Evolutionary conservation across 2,113 vertebrate genomes (phyloP).

Genomic region (Phylloscopus trochiloides): DNA sequence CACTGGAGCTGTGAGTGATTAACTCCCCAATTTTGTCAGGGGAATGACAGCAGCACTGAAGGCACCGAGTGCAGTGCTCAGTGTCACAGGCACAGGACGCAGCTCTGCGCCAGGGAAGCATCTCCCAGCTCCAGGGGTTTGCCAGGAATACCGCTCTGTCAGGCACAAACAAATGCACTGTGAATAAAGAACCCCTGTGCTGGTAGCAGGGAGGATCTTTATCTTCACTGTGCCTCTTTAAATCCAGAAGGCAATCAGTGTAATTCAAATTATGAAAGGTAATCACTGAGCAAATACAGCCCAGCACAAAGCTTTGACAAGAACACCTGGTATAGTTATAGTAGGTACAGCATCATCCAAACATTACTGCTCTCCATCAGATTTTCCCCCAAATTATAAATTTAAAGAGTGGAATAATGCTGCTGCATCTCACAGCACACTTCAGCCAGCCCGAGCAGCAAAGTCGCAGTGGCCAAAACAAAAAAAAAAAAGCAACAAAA

Average conservation of each 20-base stretch:
- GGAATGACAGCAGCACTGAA: background rate
- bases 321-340: background rate
- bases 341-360: background rate
- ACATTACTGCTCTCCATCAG: background rate
- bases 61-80: background rate
- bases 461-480: background rate
- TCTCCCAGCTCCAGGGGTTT: background rate
- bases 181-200: background rate
- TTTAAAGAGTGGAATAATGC: background rate
- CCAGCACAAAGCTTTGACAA: background rate
- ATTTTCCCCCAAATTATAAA: accelerated
- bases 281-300: background rate
- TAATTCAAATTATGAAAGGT: background rate
- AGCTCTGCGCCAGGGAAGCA: background rate
- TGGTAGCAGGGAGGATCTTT: background rate
- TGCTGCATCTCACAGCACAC: background rate
- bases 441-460: background rate
- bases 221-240: background rate
- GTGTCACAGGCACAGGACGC: background rate
- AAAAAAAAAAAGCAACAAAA: background rate
- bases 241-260: background rate
- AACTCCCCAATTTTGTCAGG: background rate
- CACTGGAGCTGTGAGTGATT: background rate
- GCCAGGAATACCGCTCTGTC: background rate
- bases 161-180: background rate